Conservation (phyloP, 2,113 vertebrate species). For the Aphyosemion australe region DNA sequence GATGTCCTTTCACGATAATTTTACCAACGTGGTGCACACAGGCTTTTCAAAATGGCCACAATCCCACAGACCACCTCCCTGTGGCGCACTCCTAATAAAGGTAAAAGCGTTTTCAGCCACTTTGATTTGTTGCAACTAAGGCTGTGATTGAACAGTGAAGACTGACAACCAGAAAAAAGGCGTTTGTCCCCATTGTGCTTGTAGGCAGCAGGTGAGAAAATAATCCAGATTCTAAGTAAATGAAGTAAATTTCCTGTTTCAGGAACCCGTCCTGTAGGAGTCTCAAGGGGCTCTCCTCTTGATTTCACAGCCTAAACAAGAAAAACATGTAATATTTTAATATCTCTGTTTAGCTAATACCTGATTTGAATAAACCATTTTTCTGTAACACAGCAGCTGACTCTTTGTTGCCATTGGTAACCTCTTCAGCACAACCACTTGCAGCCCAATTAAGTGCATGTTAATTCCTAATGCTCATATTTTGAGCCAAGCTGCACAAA, state of each 20-base stretch:
- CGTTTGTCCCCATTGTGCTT: neutral
- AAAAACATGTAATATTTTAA: constrained; percentile 8
- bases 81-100: constrained; percentile 40
- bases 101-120: constrained; percentile 23
- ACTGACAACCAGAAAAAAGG: constrained; percentile 33
- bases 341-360: constrained; percentile 16
- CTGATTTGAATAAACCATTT: constrained; percentile 26
- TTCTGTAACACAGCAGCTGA: constrained; percentile 26
- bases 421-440: constrained; percentile 43
- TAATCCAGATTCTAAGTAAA: neutral
- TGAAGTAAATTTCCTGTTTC: no score
- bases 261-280: neutral
- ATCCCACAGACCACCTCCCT: constrained; percentile 54
- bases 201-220: neutral
- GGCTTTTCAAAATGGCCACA: constrained; percentile 64
- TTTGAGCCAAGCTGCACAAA: constrained; percentile 45
- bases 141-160: constrained; percentile 42
- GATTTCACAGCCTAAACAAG: constrained; percentile 3
- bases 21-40: constrained; percentile 57
- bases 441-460: constrained; percentile 57
- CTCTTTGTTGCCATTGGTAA: constrained; percentile 64
- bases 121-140: constrained; percentile 60
- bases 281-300: neutral
- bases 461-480: constrained; percentile 51
- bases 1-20: constrained; percentile 58